Conservation (phyloP, 2,113 vertebrate genomes). For the Hystrix cristata region DNA sequence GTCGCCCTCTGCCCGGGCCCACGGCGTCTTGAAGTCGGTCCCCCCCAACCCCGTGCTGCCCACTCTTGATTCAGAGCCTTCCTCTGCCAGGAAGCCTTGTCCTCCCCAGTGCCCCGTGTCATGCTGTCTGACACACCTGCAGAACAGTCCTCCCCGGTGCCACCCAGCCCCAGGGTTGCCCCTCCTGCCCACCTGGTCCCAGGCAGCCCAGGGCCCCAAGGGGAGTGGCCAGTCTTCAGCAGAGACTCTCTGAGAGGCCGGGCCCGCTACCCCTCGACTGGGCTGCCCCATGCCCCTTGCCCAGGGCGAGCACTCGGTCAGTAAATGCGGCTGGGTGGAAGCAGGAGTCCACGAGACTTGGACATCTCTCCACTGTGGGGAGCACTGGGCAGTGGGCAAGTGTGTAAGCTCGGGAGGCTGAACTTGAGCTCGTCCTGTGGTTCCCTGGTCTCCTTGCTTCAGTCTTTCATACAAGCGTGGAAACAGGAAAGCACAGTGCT, state of each 20-base stretch:
- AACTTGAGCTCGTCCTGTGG: not conserved
- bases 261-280: too few species aligned
- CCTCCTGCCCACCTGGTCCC: not conserved
- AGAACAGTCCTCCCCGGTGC: not conserved
- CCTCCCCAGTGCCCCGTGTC: fast-evolving
- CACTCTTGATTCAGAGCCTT: not conserved
- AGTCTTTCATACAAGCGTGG: not conserved
- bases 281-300: fast-evolving
- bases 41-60: not conserved
- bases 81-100: not conserved
- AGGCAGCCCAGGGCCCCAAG: not conserved
- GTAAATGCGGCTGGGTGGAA: not conserved
- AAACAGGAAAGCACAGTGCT: not conserved
- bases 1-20: not conserved
- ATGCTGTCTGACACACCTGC: not conserved
- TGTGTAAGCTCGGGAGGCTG: not conserved
- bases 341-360: not conserved
- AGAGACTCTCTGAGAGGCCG: not conserved
- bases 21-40: fast-evolving
- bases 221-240: fast-evolving
- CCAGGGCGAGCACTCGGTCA: not conserved
- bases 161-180: too few species aligned
- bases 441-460: not conserved
- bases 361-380: not conserved
- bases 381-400: not conserved